Percentiles rank a stretch among this genome's conserved stretches.
phyloP scores from a whole-genome alignment of 1,140 invertebrate species.

The Pissodes strobi region DNA sequence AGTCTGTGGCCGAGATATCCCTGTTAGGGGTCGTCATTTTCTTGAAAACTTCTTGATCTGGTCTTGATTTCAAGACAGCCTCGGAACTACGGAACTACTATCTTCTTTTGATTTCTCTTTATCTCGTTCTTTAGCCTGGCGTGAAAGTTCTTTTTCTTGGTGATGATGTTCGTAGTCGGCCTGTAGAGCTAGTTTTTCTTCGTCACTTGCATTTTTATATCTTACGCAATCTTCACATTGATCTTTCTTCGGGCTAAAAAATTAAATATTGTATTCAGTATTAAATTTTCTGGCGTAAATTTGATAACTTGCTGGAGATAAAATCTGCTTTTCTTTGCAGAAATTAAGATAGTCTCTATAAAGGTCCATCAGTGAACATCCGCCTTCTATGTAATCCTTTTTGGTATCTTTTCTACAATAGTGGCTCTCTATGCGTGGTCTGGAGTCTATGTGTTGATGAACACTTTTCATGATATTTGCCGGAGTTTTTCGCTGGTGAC shows the following conservation, averaged over 20 bases:
- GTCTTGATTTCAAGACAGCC: no score
- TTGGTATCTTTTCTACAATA: constrained; percentile 36
- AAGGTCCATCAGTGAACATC: constrained; percentile 38
- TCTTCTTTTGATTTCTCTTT: no score
- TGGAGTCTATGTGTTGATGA: constrained; percentile 34
- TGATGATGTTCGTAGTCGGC: constrained; percentile 45
- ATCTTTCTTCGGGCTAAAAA: constrained; percentile 54
- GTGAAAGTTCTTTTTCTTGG: constrained; percentile 43
- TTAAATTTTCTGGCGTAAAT: constrained; percentile 43
- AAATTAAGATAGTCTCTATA: constrained; percentile 32
- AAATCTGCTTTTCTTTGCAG: constrained; percentile 5
- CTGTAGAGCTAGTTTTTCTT: constrained; percentile 38
- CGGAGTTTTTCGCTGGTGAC: no score
- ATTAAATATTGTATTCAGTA: constrained; percentile 50
- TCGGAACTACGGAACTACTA: no score
- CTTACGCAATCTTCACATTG: constrained; percentile 50
- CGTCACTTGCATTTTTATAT: constrained; percentile 44
- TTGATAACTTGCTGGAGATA: constrained; percentile 22
- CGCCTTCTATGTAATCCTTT: constrained; percentile 41
- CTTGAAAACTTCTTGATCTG: no score
- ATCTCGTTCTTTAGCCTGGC: background rate
- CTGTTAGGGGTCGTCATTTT: no score
- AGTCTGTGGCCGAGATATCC: no score
- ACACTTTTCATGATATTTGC: no score
- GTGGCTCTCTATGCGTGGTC: constrained; percentile 41